These are phyloP conservation scores for Athene noctua DNA, from an alignment of 2,113 vertebrate genomes.

Conservation along the genomic window DNA sequence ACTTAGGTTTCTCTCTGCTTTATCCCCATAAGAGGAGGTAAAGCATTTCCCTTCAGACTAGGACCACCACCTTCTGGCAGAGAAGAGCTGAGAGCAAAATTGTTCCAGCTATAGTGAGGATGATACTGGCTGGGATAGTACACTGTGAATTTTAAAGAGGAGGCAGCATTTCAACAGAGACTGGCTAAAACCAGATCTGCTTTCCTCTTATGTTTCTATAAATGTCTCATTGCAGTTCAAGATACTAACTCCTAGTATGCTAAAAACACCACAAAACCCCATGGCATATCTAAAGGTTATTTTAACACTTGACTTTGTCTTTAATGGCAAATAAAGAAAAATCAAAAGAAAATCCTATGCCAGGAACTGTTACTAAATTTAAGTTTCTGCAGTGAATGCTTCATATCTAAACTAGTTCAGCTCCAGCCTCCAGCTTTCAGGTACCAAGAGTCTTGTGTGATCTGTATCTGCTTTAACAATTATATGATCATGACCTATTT, in stretches of 20 bases:
- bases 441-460: neutral
- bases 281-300: neutral
- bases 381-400: neutral
- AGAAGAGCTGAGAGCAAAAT: neutral
- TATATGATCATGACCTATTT: neutral
- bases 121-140: neutral
- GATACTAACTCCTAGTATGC: neutral
- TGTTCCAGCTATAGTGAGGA: neutral
- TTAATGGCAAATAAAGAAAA: neutral
- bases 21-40: neutral
- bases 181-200: neutral
- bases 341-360: neutral
- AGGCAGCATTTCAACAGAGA: neutral
- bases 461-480: neutral
- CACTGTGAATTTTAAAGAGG: neutral
- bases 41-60: neutral
- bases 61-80: neutral
- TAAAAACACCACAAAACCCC: neutral
- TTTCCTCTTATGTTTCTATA: neutral
- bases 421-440: neutral
- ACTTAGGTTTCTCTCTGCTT: neutral
- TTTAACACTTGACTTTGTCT: neutral
- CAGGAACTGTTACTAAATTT: neutral
- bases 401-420: neutral
- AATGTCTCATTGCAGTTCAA: neutral